Evolutionary conservation across 2,888 invertebrate species (phyloP).

Genomic region (Hetaerina titia): DNA sequence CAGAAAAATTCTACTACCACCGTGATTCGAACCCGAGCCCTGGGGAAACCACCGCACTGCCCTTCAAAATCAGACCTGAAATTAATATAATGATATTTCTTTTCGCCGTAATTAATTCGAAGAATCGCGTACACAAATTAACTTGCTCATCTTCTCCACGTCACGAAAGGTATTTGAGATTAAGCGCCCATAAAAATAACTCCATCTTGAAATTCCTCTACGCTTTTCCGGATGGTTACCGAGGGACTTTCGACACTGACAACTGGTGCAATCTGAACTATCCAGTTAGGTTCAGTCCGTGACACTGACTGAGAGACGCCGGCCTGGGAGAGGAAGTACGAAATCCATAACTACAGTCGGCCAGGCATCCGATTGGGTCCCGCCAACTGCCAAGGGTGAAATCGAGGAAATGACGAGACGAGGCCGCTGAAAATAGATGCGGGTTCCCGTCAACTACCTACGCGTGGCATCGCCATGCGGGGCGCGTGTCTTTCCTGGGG

Average conservation of each 20-base stretch:
- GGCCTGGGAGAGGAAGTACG: not conserved
- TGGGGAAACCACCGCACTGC: too few species aligned
- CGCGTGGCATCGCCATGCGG: not conserved
- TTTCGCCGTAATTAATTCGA: too few species aligned
- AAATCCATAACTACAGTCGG: not conserved
- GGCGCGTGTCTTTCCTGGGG: not conserved
- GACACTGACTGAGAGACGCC: not conserved
- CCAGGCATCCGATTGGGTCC: not conserved
- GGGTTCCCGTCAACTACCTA: not conserved
- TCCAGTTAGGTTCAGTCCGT: not conserved
- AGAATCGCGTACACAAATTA: too few species aligned
- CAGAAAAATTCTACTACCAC: too few species aligned
- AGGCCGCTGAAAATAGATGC: not conserved
- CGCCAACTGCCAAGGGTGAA: not conserved
- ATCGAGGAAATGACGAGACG: not conserved
- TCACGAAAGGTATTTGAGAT: too few species aligned
- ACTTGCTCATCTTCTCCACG: too few species aligned
- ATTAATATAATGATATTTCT: too few species aligned
- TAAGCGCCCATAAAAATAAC: not conserved
- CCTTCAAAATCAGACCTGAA: too few species aligned
- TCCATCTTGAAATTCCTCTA: not conserved
- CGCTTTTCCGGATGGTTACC: not conserved
- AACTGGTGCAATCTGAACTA: not conserved
- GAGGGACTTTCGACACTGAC: not conserved
- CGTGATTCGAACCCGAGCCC: too few species aligned